Evolutionary conservation across 2,797 vertebrate species (phyloP).

Genomic region (Pangasius macronema): DNA sequence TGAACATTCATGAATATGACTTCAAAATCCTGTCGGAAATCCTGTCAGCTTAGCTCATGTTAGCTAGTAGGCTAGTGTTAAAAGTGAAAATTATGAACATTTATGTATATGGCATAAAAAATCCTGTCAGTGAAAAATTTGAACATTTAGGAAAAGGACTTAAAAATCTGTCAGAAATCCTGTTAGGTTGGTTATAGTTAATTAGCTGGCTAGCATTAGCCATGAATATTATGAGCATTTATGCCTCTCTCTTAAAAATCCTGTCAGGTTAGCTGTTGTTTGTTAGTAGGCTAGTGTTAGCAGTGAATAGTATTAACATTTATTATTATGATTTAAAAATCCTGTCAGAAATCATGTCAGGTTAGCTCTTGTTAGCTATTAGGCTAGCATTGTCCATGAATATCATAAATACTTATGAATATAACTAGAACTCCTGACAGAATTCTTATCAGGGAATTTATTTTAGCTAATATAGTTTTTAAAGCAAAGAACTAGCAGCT

Average conservation of each 20-base stretch:
- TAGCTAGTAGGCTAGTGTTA: not conserved
- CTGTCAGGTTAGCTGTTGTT: not conserved
- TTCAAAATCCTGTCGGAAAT: not conserved
- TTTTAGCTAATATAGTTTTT: not conserved
- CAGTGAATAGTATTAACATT: not conserved
- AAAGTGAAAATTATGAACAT: not conserved
- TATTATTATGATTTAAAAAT: not conserved
- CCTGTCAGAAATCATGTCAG: not conserved
- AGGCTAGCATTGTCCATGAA: not conserved
- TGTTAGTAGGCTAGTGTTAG: not conserved
- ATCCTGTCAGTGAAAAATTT: not conserved
- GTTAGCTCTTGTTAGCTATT: not conserved
- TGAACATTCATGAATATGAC: not conserved
- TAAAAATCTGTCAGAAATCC: not conserved
- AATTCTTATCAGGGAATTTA: not conserved
- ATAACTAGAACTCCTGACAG: not conserved
- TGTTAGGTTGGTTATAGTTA: not conserved
- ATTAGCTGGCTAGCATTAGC: not conserved
- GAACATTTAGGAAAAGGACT: too few relatives aligned
- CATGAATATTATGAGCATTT: not conserved
- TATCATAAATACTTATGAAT: not conserved
- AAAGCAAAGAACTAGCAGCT: not conserved
- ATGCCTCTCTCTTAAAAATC: not conserved
- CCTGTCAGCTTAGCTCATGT: not conserved
- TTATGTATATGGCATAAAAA: not conserved